Percentiles rank a stretch among this genome's conserved stretches.
Evolutionary conservation across 2,113 vertebrate genomes (phyloP).

Genomic region (Daubentonia madagascariensis): DNA sequence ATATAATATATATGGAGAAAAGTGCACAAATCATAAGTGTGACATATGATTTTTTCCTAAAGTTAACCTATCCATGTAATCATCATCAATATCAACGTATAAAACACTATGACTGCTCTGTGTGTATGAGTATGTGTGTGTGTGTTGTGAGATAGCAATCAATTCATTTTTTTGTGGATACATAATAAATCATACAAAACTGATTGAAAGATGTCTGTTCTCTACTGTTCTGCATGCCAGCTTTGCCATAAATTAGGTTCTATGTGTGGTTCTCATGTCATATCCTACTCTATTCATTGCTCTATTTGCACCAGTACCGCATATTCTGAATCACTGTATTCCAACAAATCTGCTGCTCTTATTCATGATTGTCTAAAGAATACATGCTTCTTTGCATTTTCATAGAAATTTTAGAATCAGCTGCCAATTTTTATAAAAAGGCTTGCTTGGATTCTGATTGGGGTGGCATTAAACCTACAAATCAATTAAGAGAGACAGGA

Average conservation of each 20-base stretch:
- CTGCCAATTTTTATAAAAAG: background rate
- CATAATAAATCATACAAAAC: background rate
- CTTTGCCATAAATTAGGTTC: background rate
- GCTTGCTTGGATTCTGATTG: background rate
- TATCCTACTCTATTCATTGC: background rate
- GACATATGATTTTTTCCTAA: background rate
- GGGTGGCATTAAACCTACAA: background rate
- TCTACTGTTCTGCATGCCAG: background rate
- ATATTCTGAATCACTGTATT: background rate
- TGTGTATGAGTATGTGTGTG: too few species aligned
- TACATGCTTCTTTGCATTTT: background rate
- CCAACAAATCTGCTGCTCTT: background rate
- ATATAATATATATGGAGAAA: background rate
- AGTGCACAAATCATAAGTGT: background rate
- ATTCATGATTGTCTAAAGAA: background rate
- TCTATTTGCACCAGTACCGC: background rate
- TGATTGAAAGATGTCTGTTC: background rate
- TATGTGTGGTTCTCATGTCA: background rate
- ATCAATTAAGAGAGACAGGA: background rate
- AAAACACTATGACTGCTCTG: background rate
- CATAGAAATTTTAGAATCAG: background rate
- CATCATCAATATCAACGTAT: background rate
- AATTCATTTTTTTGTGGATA: background rate
- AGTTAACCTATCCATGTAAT: background rate
- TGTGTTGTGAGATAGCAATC: background rate